Evolutionary conservation across 2,797 vertebrate species (phyloP).

Genomic region (Enteromius treurensis): DNA sequence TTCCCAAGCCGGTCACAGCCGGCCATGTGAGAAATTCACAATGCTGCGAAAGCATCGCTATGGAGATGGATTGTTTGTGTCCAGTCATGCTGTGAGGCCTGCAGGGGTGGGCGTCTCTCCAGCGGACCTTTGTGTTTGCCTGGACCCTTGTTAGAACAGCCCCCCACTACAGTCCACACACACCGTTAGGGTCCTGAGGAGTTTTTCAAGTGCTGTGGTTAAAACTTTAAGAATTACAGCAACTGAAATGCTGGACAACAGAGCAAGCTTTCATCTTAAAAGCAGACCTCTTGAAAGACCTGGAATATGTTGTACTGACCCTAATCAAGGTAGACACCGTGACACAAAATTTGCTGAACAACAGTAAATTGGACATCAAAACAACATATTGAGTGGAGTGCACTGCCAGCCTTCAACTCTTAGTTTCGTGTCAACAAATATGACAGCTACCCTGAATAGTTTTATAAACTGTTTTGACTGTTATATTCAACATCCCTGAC

Average conservation of each 20-base stretch:
- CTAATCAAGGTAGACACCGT: background rate
- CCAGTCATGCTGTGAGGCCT: conserved; percentile 70
- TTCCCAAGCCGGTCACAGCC: conserved; percentile 72
- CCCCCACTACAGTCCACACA: conserved; percentile 30
- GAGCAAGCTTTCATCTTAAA: conserved; percentile 13
- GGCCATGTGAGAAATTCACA: conserved; percentile 71
- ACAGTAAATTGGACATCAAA: background rate
- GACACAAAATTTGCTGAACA: background rate
- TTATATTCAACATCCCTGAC: conserved; percentile 21
- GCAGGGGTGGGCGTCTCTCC: conserved; percentile 64
- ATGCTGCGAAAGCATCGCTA: conserved; percentile 70
- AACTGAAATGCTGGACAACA: background rate
- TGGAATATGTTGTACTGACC: background rate
- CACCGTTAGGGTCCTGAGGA: conserved; percentile 7
- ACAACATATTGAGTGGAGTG: background rate
- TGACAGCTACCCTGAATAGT: background rate
- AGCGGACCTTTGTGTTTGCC: conserved; percentile 69
- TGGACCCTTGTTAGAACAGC: conserved; percentile 59
- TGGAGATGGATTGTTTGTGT: conserved; percentile 79
- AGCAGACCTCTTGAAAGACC: background rate
- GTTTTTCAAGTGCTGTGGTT: conserved; percentile 15
- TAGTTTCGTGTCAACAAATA: background rate
- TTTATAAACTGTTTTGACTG: background rate
- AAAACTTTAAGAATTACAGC: conserved; percentile 18
- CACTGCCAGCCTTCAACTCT: background rate